Conservation (phyloP, 1,140 invertebrate genomes). For the Drosophila persimilis region DNA sequence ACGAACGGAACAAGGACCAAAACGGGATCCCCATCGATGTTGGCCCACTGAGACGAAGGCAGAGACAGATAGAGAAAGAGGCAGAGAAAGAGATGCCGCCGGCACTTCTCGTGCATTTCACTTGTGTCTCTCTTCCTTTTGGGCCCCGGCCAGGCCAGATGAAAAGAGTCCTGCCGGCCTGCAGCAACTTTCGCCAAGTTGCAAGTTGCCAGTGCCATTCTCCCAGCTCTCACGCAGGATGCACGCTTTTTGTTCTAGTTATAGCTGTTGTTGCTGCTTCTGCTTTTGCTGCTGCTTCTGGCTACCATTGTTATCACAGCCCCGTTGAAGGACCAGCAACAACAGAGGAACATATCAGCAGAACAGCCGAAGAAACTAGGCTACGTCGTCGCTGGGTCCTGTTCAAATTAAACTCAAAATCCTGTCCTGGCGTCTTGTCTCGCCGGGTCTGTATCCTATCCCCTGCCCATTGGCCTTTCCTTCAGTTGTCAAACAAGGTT, state of each 20-base stretch:
- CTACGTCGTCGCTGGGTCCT: conserved; percentile 66
- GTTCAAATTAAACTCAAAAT: conserved; percentile 81
- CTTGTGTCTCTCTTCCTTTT: conserved; percentile 16
- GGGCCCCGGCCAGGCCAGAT: conserved; percentile 27
- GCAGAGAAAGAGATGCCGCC: conserved; percentile 13
- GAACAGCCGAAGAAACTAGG: conserved; percentile 55
- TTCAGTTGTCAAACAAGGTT: conserved; percentile 59
- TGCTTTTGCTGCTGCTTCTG: conserved; percentile 27
- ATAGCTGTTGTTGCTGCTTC: conserved; percentile 29
- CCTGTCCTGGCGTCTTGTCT: conserved; percentile 57
- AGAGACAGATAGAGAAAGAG: conserved; percentile 13
- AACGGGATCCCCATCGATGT: conserved; percentile 40
- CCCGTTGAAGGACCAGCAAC: conserved; percentile 41
- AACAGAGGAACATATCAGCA: background rate
- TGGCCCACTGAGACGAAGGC: conserved; percentile 28
- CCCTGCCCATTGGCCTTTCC: conserved; percentile 21
- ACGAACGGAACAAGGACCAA: background rate
- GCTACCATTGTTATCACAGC: conserved; percentile 44
- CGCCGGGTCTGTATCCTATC: conserved; percentile 15
- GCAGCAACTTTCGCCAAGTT: conserved; percentile 58
- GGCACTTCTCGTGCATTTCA: conserved; percentile 23
- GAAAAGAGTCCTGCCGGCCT: conserved; percentile 56
- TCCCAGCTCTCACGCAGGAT: conserved; percentile 53
- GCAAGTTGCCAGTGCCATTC: conserved; percentile 34
- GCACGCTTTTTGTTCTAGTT: conserved; percentile 68